phyloP scores from a whole-genome alignment of 2,113 vertebrate genomes.

The Thamnaconus septentrionalis region DNA sequence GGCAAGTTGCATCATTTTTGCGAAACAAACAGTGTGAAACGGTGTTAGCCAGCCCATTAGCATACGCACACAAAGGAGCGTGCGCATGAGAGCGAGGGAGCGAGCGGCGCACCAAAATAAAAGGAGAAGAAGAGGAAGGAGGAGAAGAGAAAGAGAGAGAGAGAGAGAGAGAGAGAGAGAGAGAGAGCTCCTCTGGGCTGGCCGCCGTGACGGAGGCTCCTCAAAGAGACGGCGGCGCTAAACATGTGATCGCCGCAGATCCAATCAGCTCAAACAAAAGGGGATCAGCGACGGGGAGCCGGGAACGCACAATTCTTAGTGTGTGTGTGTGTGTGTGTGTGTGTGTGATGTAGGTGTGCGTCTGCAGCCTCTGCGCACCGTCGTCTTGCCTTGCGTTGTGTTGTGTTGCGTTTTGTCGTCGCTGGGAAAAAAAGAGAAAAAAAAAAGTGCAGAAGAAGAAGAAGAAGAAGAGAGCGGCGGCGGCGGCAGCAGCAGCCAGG shows the following conservation, averaged over 20 bases:
- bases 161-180: slow-evolving; percentile 66
- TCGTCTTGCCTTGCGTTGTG: slow-evolving; percentile 6
- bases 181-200: slow-evolving; percentile 68
- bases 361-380: background rate
- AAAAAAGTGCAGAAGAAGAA: slow-evolving; percentile 42
- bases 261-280: slow-evolving; percentile 74
- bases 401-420: slow-evolving; percentile 32
- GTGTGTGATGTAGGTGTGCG: slow-evolving; percentile 57
- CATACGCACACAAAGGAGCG: slow-evolving; percentile 71
- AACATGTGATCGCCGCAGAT: slow-evolving; percentile 75
- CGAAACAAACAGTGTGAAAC: slow-evolving; percentile 77
- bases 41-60: slow-evolving; percentile 73
- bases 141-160: slow-evolving; percentile 58
- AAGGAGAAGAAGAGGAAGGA: slow-evolving; percentile 69
- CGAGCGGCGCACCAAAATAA: slow-evolving; percentile 69
- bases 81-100: slow-evolving; percentile 38
- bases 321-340: slow-evolving; percentile 36
- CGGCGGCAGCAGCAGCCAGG: slow-evolving; percentile 29
- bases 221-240: slow-evolving; percentile 73
- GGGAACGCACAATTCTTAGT: slow-evolving; percentile 53
- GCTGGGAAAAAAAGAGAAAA: background rate
- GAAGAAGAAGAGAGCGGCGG: slow-evolving; percentile 22
- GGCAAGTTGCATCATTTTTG: slow-evolving; percentile 79
- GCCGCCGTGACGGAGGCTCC: slow-evolving; percentile 71
- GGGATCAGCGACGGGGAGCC: slow-evolving; percentile 63